phyloP scores from a whole-genome alignment of 2,797 vertebrate genomes.

The Enteromius treurensis region DNA sequence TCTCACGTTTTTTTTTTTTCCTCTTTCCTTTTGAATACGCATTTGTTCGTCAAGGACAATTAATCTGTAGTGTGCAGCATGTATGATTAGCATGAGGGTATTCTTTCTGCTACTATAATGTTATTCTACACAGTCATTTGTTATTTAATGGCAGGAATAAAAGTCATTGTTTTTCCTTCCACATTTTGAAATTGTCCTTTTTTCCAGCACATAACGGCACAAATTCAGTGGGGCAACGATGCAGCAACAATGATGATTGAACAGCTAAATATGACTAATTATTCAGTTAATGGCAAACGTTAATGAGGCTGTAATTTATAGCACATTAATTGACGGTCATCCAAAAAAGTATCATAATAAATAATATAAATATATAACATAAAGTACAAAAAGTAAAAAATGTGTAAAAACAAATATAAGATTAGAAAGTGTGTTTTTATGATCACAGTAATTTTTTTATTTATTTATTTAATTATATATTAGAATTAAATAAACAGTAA shows the following conservation, averaged over 20 bases:
- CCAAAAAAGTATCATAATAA: background rate
- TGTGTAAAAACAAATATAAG: background rate
- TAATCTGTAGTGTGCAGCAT: slow-evolving; percentile 34
- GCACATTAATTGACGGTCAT: background rate
- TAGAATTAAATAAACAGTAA: background rate
- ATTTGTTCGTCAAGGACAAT: slow-evolving; percentile 59
- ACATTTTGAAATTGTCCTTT: background rate
- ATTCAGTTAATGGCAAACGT: background rate
- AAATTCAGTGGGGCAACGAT: background rate
- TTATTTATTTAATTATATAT: background rate
- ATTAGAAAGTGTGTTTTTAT: background rate
- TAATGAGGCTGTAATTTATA: background rate
- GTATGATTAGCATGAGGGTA: background rate
- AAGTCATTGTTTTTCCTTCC: background rate
- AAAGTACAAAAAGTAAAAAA: background rate
- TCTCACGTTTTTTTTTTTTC: background rate
- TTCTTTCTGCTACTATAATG: background rate
- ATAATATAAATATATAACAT: no score
- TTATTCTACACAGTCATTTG: background rate
- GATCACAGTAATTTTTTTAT: background rate
- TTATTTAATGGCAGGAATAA: background rate
- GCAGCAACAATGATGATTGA: background rate
- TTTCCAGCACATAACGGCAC: slow-evolving; percentile 59
- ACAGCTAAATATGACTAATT: background rate
- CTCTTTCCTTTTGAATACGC: slow-evolving; percentile 46